Evolutionary conservation across 2,797 vertebrate species (phyloP), one percentile per base, ranked within the genome.

Genomic region (Spatula clypeata): DNA sequence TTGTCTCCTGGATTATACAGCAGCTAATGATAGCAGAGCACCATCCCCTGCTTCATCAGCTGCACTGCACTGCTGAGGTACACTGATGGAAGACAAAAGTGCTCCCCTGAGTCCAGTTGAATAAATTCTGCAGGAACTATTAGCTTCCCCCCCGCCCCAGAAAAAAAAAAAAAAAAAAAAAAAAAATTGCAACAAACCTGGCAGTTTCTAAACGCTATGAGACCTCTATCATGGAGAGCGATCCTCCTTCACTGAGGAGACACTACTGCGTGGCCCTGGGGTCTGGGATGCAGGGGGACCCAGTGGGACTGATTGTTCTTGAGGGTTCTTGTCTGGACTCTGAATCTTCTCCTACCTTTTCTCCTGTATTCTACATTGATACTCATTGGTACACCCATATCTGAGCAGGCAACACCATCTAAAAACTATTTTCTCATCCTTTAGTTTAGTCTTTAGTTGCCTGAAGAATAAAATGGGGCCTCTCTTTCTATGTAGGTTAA

Each of bases 191-290:
- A 64, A 32, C 0, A 0, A 71, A 34, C 34, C 73, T 55, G 24
- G 24, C 17, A 71, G 11, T n/a, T 55, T 5, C 0, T 26, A 55
- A 77, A 15, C 21, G 13, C 44, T 81, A 24, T 49, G 55, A 36
- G 18, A 47, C 14, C 7, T 24, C 62, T 58, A 0, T 10, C 2
- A 0, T 0, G 0, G 20, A 60, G 29, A 42, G 8, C 12, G 27
- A 47, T 55, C 40, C 5, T 55, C 36, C 16, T 61, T 12, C 29
- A 10, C 29, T 21, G 15, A 51, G 14, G 12, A 7, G 20, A 36
- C 12, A 23, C 65, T 14, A 18, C 13, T 58, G 14, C 27, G 14
- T 11, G 49, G 13, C 12, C n/a, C 45, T 45, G 11, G 19, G 27
- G 21, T 26, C 34, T 62, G 21, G 10, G 13, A 4, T 44, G 15